Evolutionary conservation across 2,888 invertebrate species (phyloP).

Genomic region (Ochropleura leucogaster): DNA sequence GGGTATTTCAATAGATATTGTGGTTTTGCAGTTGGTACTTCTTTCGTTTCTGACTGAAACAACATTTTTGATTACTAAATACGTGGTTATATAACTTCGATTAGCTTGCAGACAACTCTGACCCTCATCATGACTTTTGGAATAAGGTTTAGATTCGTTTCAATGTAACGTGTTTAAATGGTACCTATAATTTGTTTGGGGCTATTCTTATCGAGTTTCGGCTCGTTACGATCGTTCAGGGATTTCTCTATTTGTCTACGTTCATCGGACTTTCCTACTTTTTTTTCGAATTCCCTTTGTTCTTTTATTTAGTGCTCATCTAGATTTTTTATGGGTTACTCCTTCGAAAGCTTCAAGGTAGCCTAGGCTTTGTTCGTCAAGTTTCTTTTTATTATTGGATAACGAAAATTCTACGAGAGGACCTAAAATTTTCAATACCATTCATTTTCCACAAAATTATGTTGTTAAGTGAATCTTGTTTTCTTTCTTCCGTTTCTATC

Average conservation of each 20-base stretch:
- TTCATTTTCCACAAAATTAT: slow-evolving; percentile 1
- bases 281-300: slow-evolving; percentile 30
- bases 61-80: slow-evolving; percentile 54
- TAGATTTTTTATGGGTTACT: slow-evolving; percentile 34
- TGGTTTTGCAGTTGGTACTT: not conserved
- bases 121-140: slow-evolving; percentile 34
- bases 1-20: slow-evolving; percentile 9
- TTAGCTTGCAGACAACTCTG: slow-evolving; percentile 28
- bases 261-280: slow-evolving; percentile 62
- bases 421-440: slow-evolving; percentile 1
- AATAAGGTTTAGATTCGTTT: slow-evolving; percentile 43
- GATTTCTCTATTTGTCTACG: slow-evolving; percentile 70
- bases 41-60: slow-evolving; percentile 29
- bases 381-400: slow-evolving; percentile 7
- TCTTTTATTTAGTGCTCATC: slow-evolving; percentile 38
- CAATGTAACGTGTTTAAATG: slow-evolving; percentile 32
- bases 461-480: slow-evolving; percentile 15
- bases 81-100: slow-evolving; percentile 39
- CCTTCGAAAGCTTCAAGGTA: not conserved
- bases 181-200: slow-evolving; percentile 61
- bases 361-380: not conserved
- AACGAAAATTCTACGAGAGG: not conserved
- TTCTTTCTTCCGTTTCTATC: slow-evolving; percentile 3
- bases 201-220: slow-evolving; percentile 72
- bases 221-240: slow-evolving; percentile 65